Evolutionary conservation across 2,888 invertebrate genomes (phyloP), one percentile per base, ranked within the genome.

Genomic region (Perizoma affinitatum): DNA sequence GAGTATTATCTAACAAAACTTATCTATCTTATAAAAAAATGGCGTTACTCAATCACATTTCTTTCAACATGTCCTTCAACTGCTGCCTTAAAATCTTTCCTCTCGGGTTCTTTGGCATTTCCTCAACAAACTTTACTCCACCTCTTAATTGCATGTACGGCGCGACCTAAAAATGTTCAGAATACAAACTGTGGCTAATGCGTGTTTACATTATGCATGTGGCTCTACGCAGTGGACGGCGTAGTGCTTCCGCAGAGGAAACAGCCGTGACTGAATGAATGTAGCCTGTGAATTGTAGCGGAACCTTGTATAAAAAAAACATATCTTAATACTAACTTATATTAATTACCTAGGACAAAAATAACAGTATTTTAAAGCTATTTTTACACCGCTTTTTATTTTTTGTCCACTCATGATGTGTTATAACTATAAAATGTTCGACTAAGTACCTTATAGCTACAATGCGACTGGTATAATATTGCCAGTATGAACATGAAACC

Each of bases 21-120:
- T n/a, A 22, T 22, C 22, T 22, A 22, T 22, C 22, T 22, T 3
- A 22, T 22, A 22, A 22, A 22, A 1, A 22, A 22, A 2, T 22
- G 22, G 22, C 22, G 22, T 22, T n/a, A 36, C 36, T 36, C 6
- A 38, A 58, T 68, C 34, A 55, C 22, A 35, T 59, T 73, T 76
- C 68, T 61, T 83, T 84, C 44, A 94, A 79, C 69, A 84, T 78
- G 67, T 93, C 87, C 70, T 91, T 92, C 52, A 96, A 82, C 48
- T 90, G 82, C 55, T 94, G 87, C 60, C 96, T 90, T 49, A 96
- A 83, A 73, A 96, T 95, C 85, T 96, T 96, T 35, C 96, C 96
- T 47, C 94, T 93, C 0, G 94, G 89, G 75, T 95, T 95, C 79
- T 94, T 94, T 6, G 96, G 96, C 73, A 96, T 94, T 75, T 91